A percentile compares a stretch with the other conserved stretches of the same genome.
These are phyloP conservation scores for Xestia c-nigrum DNA, from an alignment of 2,888 invertebrate species.

Conservation along the genomic window DNA sequence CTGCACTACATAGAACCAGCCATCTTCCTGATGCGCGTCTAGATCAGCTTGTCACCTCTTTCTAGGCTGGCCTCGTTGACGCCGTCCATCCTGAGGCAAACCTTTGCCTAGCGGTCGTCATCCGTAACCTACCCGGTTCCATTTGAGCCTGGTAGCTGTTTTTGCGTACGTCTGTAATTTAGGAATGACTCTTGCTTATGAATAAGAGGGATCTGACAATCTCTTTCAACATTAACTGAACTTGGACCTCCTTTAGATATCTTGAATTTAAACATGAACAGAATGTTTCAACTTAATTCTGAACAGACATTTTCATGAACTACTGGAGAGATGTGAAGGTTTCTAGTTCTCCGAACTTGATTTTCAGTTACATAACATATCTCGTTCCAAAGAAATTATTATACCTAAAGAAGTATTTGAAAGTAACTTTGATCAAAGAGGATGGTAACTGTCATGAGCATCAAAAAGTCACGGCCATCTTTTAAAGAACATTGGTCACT, in stretches of 20 bases:
- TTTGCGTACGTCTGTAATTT: no score
- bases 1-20: no score
- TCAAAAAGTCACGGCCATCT: neutral
- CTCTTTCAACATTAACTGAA: conserved; percentile 16
- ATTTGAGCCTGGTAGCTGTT: no score
- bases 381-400: neutral
- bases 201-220: neutral
- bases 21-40: no score
- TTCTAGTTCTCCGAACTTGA: conserved; percentile 4
- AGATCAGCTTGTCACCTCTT: no score
- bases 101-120: no score
- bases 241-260: neutral
- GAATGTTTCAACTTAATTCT: neutral
- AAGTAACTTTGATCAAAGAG: conserved; percentile 7
- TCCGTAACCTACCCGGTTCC: no score
- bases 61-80: no score
- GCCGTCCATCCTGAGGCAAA: no score
- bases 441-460: neutral
- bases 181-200: neutral
- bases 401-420: neutral
- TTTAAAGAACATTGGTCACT: neutral
- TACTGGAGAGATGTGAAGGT: conserved; percentile 8
- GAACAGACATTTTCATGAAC: conserved; percentile 16
- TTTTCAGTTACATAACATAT: conserved; percentile 3
- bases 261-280: neutral